A percentile compares a stretch with the other conserved stretches of the same genome.
Conservation (phyloP, 2,797 vertebrate species). For the Corythornis leucogaster region DNA sequence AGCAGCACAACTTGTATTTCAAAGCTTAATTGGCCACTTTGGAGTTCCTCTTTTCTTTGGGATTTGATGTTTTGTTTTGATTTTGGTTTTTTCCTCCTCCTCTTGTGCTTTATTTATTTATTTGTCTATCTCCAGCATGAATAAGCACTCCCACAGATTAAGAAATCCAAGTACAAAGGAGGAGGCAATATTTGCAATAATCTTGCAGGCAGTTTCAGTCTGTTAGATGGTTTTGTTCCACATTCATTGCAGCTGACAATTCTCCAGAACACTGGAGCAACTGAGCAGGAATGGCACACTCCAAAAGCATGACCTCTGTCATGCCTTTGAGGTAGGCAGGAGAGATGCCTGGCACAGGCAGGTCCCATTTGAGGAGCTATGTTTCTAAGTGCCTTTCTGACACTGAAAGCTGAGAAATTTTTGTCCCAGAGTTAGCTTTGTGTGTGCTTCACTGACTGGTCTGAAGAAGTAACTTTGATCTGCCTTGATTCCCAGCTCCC, state of each 20-base stretch:
- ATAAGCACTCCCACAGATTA: neutral
- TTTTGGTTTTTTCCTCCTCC: neutral
- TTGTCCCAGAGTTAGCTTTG: neutral
- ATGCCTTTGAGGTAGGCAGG: neutral
- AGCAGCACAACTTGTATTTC: slow-evolving; percentile 17
- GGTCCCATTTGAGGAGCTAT: neutral
- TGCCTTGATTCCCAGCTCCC: neutral
- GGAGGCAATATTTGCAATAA: neutral
- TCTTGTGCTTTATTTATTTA: neutral
- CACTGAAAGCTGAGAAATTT: neutral
- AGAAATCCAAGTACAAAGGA: neutral
- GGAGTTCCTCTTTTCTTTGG: neutral
- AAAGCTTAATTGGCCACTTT: slow-evolving; percentile 52
- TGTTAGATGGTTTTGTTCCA: neutral
- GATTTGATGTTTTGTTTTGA: no score
- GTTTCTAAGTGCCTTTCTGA: neutral
- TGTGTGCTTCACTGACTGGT: neutral
- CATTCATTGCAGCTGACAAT: slow-evolving; percentile 2
- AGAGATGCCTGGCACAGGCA: neutral
- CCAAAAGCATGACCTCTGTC: neutral
- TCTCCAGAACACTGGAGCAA: slow-evolving; percentile 17
- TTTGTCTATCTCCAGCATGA: neutral
- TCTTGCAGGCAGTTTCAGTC: neutral
- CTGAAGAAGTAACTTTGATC: neutral
- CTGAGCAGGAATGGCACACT: neutral